These are phyloP conservation scores for Nomada fucata DNA, from an alignment of 2,888 invertebrate species.

Conservation along the genomic window DNA sequence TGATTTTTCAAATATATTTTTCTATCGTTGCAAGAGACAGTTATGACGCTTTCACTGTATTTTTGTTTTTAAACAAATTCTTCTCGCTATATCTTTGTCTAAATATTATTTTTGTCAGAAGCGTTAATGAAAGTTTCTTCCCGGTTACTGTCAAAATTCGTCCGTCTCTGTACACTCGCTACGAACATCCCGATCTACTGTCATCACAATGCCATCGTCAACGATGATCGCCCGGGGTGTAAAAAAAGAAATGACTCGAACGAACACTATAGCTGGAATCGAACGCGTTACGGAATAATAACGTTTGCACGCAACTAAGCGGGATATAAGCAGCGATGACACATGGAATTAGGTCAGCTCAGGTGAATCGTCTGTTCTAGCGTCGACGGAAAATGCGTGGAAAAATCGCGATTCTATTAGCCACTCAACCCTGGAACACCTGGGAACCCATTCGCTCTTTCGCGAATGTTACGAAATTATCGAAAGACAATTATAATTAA, in stretches of 20 bases:
- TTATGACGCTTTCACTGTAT: too few relatives aligned
- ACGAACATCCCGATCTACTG: too few relatives aligned
- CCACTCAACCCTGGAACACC: neutral
- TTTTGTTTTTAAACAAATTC: too few relatives aligned
- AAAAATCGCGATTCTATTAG: conserved; percentile 4
- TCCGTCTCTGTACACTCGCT: too few relatives aligned
- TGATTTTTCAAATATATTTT: too few relatives aligned
- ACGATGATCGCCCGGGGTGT: neutral
- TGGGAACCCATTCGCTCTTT: neutral
- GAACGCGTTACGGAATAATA: neutral
- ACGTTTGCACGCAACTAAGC: conserved; percentile 23
- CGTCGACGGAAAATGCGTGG: conserved; percentile 23
- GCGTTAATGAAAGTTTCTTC: too few relatives aligned
- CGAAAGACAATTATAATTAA: neutral
- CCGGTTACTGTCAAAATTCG: too few relatives aligned
- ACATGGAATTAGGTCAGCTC: conserved; percentile 44
- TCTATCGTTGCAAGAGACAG: too few relatives aligned
- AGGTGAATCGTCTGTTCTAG: conserved; percentile 17
- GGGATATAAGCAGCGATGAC: conserved; percentile 44
- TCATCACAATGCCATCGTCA: neutral
- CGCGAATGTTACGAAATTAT: neutral
- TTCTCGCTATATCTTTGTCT: too few relatives aligned
- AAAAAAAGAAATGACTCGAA: neutral
- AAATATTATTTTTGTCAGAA: too few relatives aligned
- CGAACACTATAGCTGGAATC: neutral